These are phyloP conservation scores for Agrotis ipsilon DNA, from an alignment of 2,888 invertebrate species.

Conservation along the genomic window DNA sequence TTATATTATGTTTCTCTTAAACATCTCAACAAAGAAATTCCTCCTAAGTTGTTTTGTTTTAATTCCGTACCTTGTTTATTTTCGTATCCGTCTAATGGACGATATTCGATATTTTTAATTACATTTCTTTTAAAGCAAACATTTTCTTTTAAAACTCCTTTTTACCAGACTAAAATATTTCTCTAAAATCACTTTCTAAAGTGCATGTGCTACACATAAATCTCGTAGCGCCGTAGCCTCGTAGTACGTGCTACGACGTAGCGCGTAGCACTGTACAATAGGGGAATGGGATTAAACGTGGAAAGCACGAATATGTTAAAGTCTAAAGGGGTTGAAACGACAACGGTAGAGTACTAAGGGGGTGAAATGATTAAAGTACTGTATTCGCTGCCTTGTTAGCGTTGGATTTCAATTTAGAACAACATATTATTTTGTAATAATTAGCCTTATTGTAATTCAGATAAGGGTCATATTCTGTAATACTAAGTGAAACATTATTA, in stretches of 20 bases:
- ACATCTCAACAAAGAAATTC: background rate
- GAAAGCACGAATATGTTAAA: slow-evolving; percentile 39
- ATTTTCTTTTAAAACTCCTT: slow-evolving; percentile 26
- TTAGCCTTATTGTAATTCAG: slow-evolving; percentile 21
- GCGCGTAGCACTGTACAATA: slow-evolving; percentile 40
- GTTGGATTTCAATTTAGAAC: slow-evolving; percentile 54
- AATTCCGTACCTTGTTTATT: slow-evolving; percentile 21
- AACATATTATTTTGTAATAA: slow-evolving; percentile 36
- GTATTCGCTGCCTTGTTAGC: slow-evolving; percentile 52
- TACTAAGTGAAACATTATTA: background rate
- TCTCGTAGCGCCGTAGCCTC: slow-evolving; percentile 56
- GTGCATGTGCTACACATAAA: slow-evolving; percentile 53
- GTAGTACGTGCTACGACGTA: slow-evolving; percentile 64
- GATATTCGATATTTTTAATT: slow-evolving; percentile 45
- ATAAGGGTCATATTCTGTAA: slow-evolving; percentile 10
- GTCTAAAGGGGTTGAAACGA: slow-evolving; percentile 47
- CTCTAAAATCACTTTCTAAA: slow-evolving; percentile 38
- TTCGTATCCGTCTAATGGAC: slow-evolving; percentile 12
- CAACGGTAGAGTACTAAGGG: slow-evolving; percentile 33
- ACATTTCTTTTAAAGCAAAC: slow-evolving; percentile 21
- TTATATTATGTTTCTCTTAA: slow-evolving; percentile 16
- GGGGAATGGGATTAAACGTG: slow-evolving; percentile 53
- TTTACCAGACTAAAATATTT: slow-evolving; percentile 13
- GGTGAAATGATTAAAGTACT: slow-evolving; percentile 47
- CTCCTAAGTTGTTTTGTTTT: slow-evolving; percentile 29